Base-by-base conservation (phyloP, 1,140 invertebrate species). In the Amyelois transitella region DNA sequence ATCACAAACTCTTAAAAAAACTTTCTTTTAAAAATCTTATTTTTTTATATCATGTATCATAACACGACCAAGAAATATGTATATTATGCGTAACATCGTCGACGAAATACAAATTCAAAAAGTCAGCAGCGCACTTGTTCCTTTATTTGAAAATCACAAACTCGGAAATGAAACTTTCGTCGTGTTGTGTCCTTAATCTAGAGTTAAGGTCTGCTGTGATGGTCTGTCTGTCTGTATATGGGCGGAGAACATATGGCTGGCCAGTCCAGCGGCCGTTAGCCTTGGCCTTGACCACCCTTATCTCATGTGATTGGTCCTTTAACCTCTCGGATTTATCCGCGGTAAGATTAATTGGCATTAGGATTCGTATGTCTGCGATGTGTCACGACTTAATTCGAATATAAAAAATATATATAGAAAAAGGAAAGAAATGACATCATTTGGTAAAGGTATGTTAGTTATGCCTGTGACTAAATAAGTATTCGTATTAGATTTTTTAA, bases 171-270 rank as follows among this genome's bases (percentile, higher is more conserved):
- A n/a, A 18, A 21, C 1, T 24, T n/a, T 20, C 8, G 12, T 32
- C 25, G 12, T 14, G 2, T 38, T 38, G n/a, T 38, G 32, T 38
- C 32, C 32, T 38, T 38, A 38, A 38, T 38, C 32, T 38, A 14
- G 32, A 38, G 8, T 24, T 3, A 14, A 38, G 32, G 32, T 38
- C 17, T 6, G 12, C 25, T 32, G 2, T 10, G 25, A 10, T 38
- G 17, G 19, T 55, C n/a, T n/a, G n/a, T n/a, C n/a, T n/a, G 25
- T 8, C 58, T 58, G 24, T 58, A 48, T 61, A 59, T 56, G 55
- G 50, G 50, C 43, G 53, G 48, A n/a, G 60, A 67, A 58, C 69
- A 72, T 66, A 69, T 69, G 69, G 64, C 28, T n/a, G n/a, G n/a
- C n/a, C n/a, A n/a, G n/a, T n/a, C n/a, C 38, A 48, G 18, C n/a